phyloP scores from a whole-genome alignment of 2,888 invertebrate species.

The Drosophila hawaiiensis region DNA sequence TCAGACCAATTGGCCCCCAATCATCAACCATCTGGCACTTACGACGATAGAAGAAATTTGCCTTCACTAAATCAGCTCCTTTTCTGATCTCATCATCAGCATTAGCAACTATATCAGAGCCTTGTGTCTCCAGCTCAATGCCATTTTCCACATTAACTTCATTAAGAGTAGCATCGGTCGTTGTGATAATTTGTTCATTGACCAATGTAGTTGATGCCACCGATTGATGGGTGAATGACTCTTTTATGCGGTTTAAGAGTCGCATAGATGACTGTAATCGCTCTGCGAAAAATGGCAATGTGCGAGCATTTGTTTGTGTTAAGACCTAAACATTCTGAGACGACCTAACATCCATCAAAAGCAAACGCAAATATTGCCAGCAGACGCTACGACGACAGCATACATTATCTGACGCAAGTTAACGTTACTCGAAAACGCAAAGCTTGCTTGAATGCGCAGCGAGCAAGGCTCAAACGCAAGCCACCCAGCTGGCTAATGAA shows the following conservation, averaged over 20 bases:
- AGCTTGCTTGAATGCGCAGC: conserved; percentile 28
- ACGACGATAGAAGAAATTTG: conserved; percentile 74
- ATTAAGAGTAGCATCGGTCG: conserved; percentile 22
- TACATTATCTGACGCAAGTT: conserved; percentile 57
- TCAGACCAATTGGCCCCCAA: conserved; percentile 78
- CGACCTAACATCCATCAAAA: conserved; percentile 50
- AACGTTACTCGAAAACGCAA: conserved; percentile 44
- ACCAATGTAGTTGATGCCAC: conserved; percentile 29
- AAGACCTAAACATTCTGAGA: conserved; percentile 1
- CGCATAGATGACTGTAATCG: conserved; percentile 59
- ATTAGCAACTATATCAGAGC: not conserved
- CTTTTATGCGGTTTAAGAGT: conserved; percentile 60
- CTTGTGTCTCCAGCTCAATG: conserved; percentile 22
- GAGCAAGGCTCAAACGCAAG: conserved; percentile 20
- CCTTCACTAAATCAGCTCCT: conserved; percentile 16
- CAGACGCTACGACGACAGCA: conserved; percentile 25
- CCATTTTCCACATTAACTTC: conserved; percentile 34
- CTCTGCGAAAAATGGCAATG: conserved; percentile 61
- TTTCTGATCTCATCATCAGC: conserved; percentile 6
- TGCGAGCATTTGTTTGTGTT: conserved; percentile 29
- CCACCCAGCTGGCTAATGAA: conserved; percentile 63
- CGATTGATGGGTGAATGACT: conserved; percentile 56
- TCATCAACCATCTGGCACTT: conserved; percentile 76
- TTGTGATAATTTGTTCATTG: conserved; percentile 52
- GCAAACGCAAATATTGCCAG: conserved; percentile 28